Conservation (phyloP, 2,113 vertebrate genomes). For the Pholis gunnellus region DNA sequence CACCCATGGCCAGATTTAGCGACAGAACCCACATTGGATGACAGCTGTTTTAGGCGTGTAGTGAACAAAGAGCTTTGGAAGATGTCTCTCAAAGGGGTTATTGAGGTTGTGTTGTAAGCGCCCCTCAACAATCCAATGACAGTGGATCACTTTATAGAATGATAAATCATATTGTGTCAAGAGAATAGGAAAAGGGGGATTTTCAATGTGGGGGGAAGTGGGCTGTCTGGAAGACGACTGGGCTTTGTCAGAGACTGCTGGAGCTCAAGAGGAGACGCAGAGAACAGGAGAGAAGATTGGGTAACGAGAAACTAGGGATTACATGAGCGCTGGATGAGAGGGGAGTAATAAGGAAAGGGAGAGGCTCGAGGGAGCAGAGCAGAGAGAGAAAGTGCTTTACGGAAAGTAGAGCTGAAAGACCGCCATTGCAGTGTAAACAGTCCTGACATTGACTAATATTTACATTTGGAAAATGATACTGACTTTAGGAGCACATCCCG, state of each 20-base stretch:
- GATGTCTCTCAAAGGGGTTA: slow-evolving; percentile 49
- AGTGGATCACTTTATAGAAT: slow-evolving; percentile 69
- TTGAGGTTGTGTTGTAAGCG: slow-evolving; percentile 57
- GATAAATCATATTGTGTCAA: slow-evolving; percentile 69
- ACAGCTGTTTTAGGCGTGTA: slow-evolving; percentile 59
- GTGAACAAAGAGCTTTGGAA: slow-evolving; percentile 59
- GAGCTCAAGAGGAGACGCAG: slow-evolving; percentile 49
- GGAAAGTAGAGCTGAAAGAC: slow-evolving; percentile 56
- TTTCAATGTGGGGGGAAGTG: slow-evolving; percentile 35
- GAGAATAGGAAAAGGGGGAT: slow-evolving; percentile 53
- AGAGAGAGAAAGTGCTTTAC: slow-evolving; percentile 47
- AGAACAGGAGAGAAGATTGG: slow-evolving; percentile 61
- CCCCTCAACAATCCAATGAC: slow-evolving; percentile 57
- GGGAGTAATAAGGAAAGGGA: slow-evolving; percentile 50
- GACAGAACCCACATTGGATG: slow-evolving; percentile 50
- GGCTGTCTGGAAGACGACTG: slow-evolving; percentile 59
- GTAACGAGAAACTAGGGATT: slow-evolving; percentile 74
- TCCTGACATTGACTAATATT: slow-evolving; percentile 75
- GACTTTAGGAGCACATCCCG: slow-evolving; percentile 70
- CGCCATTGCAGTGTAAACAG: slow-evolving; percentile 66
- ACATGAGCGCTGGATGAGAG: slow-evolving; percentile 55
- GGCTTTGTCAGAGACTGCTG: slow-evolving; percentile 60
- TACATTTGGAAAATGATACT: slow-evolving; percentile 72
- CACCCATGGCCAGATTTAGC: slow-evolving; percentile 25
- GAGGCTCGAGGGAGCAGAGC: slow-evolving; percentile 33